Evolutionary conservation across 2,888 invertebrate species (phyloP).

Genomic region (Tetragnatha montana): DNA sequence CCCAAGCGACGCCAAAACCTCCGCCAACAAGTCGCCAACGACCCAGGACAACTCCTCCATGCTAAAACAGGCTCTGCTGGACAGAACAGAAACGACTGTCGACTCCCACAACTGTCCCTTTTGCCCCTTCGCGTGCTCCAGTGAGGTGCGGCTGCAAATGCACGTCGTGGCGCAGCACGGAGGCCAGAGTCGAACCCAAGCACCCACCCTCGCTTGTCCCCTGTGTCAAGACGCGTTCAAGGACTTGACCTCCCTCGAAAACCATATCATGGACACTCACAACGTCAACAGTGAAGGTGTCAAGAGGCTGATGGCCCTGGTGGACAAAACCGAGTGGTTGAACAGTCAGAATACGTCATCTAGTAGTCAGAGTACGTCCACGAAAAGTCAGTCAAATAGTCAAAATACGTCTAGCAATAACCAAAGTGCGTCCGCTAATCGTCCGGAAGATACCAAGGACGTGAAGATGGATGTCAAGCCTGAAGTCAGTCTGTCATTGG

Average conservation of each 20-base stretch:
- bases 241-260: constrained; percentile 86
- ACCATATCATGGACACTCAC: constrained; percentile 94
- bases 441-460: neutral
- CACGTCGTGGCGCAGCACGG: constrained; percentile 83
- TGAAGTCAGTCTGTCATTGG: neutral
- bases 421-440: constrained; percentile 2
- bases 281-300: constrained; percentile 90
- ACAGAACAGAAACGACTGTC: constrained; percentile 41
- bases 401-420: too few species aligned
- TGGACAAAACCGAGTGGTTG: constrained; percentile 82
- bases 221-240: constrained; percentile 93
- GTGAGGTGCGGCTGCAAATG: constrained; percentile 83
- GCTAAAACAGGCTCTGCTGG: constrained; percentile 73
- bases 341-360: constrained; percentile 17
- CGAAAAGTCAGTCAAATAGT: too few species aligned
- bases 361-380: too few species aligned
- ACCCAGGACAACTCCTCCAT: constrained; percentile 68
- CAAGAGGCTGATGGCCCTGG: constrained; percentile 89
- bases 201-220: constrained; percentile 81
- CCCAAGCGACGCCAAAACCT: neutral
- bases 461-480: neutral
- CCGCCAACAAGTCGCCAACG: too few species aligned
- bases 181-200: constrained; percentile 67
- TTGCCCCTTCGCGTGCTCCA: constrained; percentile 84
- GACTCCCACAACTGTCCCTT: constrained; percentile 81